These are phyloP conservation scores for Anas platyrhynchos DNA, from an alignment of 2,113 vertebrate genomes.

Conservation along the genomic window DNA sequence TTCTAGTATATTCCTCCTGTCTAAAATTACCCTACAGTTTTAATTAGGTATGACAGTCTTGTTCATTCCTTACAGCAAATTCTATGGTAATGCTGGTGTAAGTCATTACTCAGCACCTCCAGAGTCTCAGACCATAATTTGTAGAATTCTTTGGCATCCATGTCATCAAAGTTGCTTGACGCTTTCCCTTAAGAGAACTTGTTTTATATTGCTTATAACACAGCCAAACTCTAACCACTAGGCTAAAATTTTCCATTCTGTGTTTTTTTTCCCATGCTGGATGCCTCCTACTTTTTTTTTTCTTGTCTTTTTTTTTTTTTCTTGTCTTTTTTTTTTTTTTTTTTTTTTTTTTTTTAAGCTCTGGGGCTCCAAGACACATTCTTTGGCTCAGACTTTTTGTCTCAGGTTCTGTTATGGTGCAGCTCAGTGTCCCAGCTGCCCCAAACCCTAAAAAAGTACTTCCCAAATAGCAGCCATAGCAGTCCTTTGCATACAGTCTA, in stretches of 20 bases:
- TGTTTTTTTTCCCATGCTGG: background rate
- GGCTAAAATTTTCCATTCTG: conserved; percentile 42
- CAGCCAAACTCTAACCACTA: conserved; percentile 30
- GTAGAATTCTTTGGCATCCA: conserved; percentile 6
- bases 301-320: background rate
- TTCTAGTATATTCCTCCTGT: background rate
- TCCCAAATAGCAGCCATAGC: background rate
- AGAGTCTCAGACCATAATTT: conserved; percentile 16
- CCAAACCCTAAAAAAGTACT: background rate
- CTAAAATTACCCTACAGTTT: conserved; percentile 1
- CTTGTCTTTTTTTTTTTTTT: background rate
- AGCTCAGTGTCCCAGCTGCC: background rate
- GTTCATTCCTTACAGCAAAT: background rate
- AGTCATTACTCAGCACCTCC: conserved; percentile 43
- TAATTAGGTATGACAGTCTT: background rate
- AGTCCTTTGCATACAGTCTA: background rate
- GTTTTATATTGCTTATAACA: conserved; percentile 6
- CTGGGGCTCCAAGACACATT: background rate
- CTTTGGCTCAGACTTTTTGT: background rate
- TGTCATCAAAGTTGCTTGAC: background rate
- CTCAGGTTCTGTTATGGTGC: background rate
- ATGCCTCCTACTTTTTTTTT: background rate
- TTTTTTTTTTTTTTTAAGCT: background rate
- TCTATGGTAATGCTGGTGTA: background rate
- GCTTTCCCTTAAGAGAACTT: conserved; percentile 29